phyloP scores from a whole-genome alignment of 2,113 vertebrate genomes.

The Corydoras maculifer region DNA sequence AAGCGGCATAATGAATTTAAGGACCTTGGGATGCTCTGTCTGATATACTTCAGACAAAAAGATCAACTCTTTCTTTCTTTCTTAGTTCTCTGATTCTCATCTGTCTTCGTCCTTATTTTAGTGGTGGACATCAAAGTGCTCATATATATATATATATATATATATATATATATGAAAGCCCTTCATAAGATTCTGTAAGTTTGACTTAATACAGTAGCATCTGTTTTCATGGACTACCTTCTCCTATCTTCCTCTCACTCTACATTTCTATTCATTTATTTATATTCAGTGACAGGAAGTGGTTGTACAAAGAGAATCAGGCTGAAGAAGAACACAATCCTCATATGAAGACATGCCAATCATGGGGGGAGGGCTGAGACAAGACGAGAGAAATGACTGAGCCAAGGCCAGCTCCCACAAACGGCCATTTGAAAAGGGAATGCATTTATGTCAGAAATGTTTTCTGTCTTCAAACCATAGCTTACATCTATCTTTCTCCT shows the following conservation, averaged over 20 bases:
- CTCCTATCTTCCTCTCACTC: constrained; percentile 5
- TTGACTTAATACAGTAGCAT: too few species aligned
- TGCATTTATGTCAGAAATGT: constrained; percentile 63
- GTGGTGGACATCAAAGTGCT: not conserved
- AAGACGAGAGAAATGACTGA: constrained; percentile 16
- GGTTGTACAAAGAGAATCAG: constrained; percentile 52
- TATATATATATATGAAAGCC: too few species aligned
- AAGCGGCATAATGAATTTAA: constrained; percentile 68
- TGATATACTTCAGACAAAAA: constrained; percentile 68
- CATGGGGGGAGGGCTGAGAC: constrained; percentile 42
- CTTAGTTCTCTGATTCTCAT: constrained; percentile 12
- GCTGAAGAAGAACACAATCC: constrained; percentile 53
- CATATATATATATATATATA: not conserved
- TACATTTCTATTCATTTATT: constrained; percentile 40
- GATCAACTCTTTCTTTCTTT: constrained; percentile 42
- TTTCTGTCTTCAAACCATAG: constrained; percentile 38
- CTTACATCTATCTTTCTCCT: too few species aligned
- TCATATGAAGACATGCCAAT: constrained; percentile 68
- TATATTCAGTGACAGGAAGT: constrained; percentile 50
- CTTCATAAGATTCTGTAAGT: too few species aligned
- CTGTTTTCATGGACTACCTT: too few species aligned
- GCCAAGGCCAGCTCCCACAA: constrained; percentile 40
- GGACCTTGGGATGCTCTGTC: constrained; percentile 67
- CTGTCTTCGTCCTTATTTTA: not conserved
- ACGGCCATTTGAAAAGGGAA: constrained; percentile 57